Conservation (phyloP, 2,113 vertebrate genomes). For the Coreoperca whiteheadi region DNA sequence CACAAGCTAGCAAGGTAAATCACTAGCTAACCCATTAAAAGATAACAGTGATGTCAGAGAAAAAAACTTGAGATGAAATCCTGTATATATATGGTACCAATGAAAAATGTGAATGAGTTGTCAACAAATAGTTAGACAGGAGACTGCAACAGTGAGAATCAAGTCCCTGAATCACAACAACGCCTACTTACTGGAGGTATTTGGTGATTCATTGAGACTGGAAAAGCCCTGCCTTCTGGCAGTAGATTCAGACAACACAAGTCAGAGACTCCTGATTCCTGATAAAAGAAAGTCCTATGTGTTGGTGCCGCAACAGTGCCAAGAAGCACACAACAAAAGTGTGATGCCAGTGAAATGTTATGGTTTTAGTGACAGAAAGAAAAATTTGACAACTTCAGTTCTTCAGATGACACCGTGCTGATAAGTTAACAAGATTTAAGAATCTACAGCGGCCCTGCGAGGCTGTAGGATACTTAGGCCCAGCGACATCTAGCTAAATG, state of each 20-base stretch:
- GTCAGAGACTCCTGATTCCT: constrained; percentile 32
- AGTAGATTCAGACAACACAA: constrained; percentile 55
- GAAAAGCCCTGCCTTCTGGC: constrained; percentile 71
- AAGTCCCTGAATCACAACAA: constrained; percentile 53
- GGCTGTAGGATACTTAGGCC: no score
- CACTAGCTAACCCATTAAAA: background rate
- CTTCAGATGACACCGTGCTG: background rate
- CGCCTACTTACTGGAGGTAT: constrained; percentile 70
- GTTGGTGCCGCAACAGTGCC: constrained; percentile 2
- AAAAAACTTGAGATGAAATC: constrained; percentile 27
- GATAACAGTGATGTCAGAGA: constrained; percentile 8
- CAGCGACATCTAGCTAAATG: no score
- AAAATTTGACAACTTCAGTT: background rate
- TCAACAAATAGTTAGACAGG: constrained; percentile 44
- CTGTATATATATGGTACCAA: background rate
- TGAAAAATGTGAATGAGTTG: constrained; percentile 37
- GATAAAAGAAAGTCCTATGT: constrained; percentile 22
- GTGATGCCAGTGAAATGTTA: constrained; percentile 4
- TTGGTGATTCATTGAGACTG: constrained; percentile 71
- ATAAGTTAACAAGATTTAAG: background rate
- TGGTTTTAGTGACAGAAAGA: background rate
- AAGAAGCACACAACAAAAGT: constrained; percentile 6
- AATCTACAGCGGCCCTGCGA: background rate
- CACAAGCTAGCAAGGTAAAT: background rate
- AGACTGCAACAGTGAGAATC: constrained; percentile 27